Evolutionary conservation across 2,113 vertebrate genomes (phyloP).

Genomic region (Pluvialis apricaria): DNA sequence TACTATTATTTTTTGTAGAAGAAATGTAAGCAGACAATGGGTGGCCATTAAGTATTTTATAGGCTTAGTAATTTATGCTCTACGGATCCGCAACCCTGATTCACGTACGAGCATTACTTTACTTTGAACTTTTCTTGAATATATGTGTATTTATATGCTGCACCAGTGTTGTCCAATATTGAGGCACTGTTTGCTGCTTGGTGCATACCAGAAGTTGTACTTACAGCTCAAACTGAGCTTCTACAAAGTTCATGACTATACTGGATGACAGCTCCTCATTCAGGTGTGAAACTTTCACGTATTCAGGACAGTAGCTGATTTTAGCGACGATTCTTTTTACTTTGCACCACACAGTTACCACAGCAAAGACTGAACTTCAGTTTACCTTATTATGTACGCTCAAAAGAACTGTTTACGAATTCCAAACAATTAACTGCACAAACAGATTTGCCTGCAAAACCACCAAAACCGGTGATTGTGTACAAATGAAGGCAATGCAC

Average conservation of each 20-base stretch:
- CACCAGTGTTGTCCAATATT: background rate
- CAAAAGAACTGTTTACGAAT: background rate
- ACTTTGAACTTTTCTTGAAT: background rate
- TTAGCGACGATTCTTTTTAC: background rate
- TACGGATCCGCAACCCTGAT: background rate
- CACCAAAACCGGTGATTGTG: background rate
- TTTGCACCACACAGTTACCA: background rate
- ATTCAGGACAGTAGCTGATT: background rate
- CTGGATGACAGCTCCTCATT: background rate
- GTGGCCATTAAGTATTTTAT: background rate
- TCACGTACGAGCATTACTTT: background rate
- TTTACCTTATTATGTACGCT: background rate
- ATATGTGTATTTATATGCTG: background rate
- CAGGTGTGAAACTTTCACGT: background rate
- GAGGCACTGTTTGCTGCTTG: background rate
- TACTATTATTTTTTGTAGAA: background rate
- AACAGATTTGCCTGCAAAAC: background rate
- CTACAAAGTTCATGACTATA: background rate
- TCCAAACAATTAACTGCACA: background rate
- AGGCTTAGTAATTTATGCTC: background rate
- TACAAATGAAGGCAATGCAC: background rate
- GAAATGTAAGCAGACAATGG: background rate
- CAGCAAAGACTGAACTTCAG: background rate
- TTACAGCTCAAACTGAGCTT: conserved; percentile 37
- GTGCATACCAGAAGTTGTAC: background rate